These are phyloP conservation scores for Sebastes ruberrimus DNA, from an alignment of 2,797 vertebrate genomes.

Conservation along the genomic window DNA sequence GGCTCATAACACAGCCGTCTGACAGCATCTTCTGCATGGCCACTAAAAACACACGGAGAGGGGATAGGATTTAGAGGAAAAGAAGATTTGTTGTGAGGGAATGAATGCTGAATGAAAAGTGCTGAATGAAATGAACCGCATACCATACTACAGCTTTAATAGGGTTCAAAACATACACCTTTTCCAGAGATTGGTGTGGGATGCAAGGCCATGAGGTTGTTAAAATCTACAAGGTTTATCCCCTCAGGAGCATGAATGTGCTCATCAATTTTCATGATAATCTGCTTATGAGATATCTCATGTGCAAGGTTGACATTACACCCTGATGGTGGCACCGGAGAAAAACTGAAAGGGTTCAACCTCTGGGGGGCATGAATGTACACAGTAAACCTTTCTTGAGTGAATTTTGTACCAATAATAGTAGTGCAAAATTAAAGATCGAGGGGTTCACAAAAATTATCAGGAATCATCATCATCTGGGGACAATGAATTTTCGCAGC, in stretches of 20 bases:
- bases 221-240: neutral
- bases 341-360: neutral
- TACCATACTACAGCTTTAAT: neutral
- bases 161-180: neutral
- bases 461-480: neutral
- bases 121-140: neutral
- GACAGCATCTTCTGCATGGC: constrained; percentile 97
- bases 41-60: constrained; percentile 69
- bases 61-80: neutral
- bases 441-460: neutral
- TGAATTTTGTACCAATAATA: neutral
- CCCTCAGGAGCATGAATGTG: neutral
- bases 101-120: neutral
- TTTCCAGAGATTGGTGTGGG: neutral
- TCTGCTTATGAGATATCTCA: neutral
- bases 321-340: neutral
- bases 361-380: neutral
- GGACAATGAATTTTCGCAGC: neutral
- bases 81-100: neutral
- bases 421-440: no score
- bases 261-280: neutral
- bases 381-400: neutral
- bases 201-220: neutral
- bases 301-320: neutral
- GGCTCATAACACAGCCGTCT: constrained; percentile 85